Base-by-base conservation (phyloP, 2,797 vertebrate species). In the Lindbergichthys nudifrons region DNA sequence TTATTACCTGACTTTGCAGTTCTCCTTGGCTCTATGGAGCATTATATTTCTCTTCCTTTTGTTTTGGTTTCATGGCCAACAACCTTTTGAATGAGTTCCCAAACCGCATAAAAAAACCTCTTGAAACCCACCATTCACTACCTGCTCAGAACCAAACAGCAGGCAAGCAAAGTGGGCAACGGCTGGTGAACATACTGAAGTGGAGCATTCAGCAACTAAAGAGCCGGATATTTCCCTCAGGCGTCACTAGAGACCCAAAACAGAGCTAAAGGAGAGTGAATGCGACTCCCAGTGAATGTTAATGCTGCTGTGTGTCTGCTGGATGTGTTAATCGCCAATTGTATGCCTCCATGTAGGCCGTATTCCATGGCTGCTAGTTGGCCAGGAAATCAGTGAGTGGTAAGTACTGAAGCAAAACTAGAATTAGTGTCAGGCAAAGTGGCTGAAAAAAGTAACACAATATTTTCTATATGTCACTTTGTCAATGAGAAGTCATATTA, bases 181-280 rank as follows among this genome's bases (percentile, higher is more conserved):
- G 12, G 41, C 58, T 18, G 45, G 36, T 50, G 45, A 21, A 23
- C 10, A 36, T 2, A 36, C 32, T 36, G 32, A 7, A 61, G 67
- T 6, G 3, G 47, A 54, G 52, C 43, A 68, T 68, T 57, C 23
- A 48, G 53, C 30, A 23, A 43, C 26, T 66, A 57, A 54, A 46
- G n/a, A 46, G 30, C 5, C 26, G 2, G 19, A 54, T 14, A 39
- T 54, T 26, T 56, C 59, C 18, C 58, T 36, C 58, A 18, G 67
- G 57, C 42, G 21, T 10, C 7, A 0, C 21, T 15, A 2, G 16
- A 53, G 5, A 15, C 12, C 18, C 58, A 51, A 13, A 43, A 32
- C 32, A 10, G 30, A 19, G 43, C 19, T 47, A 5, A 58, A 48
- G 16, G 21, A 65, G 39, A 43, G 36, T 18, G 39, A 32, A 32